phyloP scores from a whole-genome alignment of 23 tunicate species.

The Trididemnum clinides region DNA sequence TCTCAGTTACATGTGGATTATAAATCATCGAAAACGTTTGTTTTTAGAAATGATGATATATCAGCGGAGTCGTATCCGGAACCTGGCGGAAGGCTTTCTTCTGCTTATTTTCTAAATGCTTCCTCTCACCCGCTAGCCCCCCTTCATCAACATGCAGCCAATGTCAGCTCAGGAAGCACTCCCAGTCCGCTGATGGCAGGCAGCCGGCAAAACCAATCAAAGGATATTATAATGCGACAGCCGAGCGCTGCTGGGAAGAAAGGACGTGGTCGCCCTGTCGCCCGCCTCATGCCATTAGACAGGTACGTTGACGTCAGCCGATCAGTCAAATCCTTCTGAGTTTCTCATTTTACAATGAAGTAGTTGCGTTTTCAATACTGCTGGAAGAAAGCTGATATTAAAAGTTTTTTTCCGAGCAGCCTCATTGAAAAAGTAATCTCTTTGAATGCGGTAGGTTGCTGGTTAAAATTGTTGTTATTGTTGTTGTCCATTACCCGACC shows the following conservation, averaged over 20 bases:
- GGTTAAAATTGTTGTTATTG: no score
- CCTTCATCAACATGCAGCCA: constrained; percentile 22
- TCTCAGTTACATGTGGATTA: no score
- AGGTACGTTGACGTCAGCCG: no score
- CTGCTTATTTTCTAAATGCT: constrained; percentile 32
- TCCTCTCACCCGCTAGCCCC: not conserved
- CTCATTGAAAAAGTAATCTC: no score
- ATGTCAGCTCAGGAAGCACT: constrained; percentile 4
- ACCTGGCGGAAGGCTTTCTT: not conserved
- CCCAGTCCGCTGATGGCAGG: constrained; percentile 33
- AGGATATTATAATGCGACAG: constrained; percentile 26
- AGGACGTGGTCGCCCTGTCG: constrained; percentile 17
- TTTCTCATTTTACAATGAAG: no score
- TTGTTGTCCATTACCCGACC: no score
- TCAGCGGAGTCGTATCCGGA: not conserved
- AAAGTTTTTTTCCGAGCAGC: no score
- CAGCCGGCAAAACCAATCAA: constrained; percentile 20
- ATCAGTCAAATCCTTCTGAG: no score
- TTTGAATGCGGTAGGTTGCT: no score
- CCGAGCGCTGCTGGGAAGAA: constrained; percentile 54
- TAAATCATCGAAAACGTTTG: no score
- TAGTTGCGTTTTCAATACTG: no score
- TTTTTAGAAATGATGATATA: constrained; percentile 37
- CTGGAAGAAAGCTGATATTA: no score
- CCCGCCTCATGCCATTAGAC: constrained; percentile 59